Evolutionary conservation across 2,797 vertebrate species (phyloP).

Genomic region (Todus mexicanus): DNA sequence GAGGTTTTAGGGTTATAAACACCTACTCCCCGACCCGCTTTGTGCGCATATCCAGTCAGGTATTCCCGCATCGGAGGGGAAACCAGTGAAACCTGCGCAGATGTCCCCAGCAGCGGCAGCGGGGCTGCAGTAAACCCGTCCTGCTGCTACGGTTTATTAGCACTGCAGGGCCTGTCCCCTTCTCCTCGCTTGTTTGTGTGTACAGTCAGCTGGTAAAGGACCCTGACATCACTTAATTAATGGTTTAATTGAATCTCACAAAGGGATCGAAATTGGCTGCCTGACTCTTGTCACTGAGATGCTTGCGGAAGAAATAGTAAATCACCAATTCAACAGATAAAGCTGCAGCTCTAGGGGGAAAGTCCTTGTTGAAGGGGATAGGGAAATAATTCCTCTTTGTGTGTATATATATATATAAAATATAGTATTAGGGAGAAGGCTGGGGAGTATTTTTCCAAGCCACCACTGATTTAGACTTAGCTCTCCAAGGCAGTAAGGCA

Average conservation of each 20-base stretch:
- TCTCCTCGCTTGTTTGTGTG: background rate
- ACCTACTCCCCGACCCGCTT: background rate
- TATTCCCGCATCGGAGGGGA: background rate
- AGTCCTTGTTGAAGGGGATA: background rate
- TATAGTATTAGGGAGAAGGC: background rate
- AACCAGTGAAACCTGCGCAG: background rate
- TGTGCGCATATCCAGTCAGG: background rate
- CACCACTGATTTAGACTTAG: background rate
- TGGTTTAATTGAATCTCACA: slow-evolving; percentile 41
- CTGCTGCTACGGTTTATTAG: slow-evolving; percentile 29
- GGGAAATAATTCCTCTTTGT: background rate
- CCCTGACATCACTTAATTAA: slow-evolving; percentile 51
- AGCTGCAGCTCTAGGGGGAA: background rate
- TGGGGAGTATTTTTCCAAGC: background rate
- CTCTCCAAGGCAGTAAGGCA: background rate
- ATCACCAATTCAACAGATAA: slow-evolving; percentile 27
- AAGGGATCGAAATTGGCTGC: slow-evolving; percentile 32
- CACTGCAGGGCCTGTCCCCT: background rate
- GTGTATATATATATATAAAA: no score
- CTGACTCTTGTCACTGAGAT: background rate
- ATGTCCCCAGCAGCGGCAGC: slow-evolving; percentile 13
- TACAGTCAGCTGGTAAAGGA: slow-evolving; percentile 37
- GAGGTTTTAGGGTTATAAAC: background rate
- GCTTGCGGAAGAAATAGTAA: slow-evolving; percentile 2
- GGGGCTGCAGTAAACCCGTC: background rate